phyloP scores from a whole-genome alignment of 2,888 invertebrate genomes.

The Melolontha melolontha region DNA sequence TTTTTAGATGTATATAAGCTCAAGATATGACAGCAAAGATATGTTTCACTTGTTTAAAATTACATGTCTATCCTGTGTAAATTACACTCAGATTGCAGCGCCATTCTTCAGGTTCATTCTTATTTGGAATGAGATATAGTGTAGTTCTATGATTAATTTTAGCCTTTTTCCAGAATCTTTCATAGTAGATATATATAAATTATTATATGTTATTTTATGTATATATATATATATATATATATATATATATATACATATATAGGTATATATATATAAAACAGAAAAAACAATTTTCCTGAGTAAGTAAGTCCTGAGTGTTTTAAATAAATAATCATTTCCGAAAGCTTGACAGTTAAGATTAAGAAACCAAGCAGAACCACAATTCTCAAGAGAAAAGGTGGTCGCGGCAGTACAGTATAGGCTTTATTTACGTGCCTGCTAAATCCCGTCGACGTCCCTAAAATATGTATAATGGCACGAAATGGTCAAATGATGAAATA shows the following conservation, averaged over 20 bases:
- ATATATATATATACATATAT: not conserved
- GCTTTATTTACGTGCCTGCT: conserved; percentile 10
- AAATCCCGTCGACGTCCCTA: not conserved
- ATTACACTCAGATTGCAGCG: too few species aligned
- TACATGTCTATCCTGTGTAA: too few species aligned
- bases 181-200: too few species aligned
- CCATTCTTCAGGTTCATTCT: too few species aligned
- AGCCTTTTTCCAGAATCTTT: too few species aligned
- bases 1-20: too few species aligned
- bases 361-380: conserved; percentile 25
- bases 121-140: too few species aligned
- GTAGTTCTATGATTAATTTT: too few species aligned
- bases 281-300: conserved; percentile 9
- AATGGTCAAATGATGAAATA: not conserved
- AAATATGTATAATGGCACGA: conserved; percentile 3
- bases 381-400: conserved; percentile 12
- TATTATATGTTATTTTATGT: too few species aligned
- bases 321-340: conserved; percentile 34
- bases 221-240: too few species aligned
- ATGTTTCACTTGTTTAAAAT: too few species aligned
- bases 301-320: conserved; percentile 5
- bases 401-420: not conserved
- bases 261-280: not conserved
- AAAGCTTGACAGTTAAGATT: conserved; percentile 34
- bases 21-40: too few species aligned